Base-by-base conservation (phyloP, 1,140 invertebrate genomes). In the Schlechtendalia chinensis region DNA sequence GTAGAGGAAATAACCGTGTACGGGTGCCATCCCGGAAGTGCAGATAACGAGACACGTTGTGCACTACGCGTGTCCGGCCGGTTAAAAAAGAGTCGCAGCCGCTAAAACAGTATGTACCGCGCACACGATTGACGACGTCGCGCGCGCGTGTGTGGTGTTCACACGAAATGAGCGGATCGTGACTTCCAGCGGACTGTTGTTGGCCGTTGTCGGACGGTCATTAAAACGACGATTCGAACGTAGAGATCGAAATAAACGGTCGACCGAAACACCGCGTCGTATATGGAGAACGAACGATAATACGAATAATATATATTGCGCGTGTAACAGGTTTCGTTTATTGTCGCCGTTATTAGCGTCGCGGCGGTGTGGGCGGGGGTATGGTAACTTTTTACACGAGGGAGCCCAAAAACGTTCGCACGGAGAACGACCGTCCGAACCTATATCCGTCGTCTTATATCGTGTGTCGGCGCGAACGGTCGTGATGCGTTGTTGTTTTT, bases 251-350 rank as follows among this genome's bases (percentile, higher is more conserved):
- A 16, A 10, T 45, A 67, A 67, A 67, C 12, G 14, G 22, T 69
- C 24, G 65, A 24, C 65, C 32, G 39, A 69, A 69, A 69, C 32
- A 67, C 32, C 16, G 63, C 39, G 0, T n/a, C 54, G 54, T 58
- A 58, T 22, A 58, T 22, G 54, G 54, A n/a, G n/a, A n/a, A n/a
- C 54, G 5, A 47, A 17, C 32, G n/a, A 65, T 65, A 65, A 45
- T 39, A 65, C n/a, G n/a, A n/a, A n/a, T n/a, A n/a, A 47, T 45
- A 47, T 6, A 29, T 11, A 8, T 69, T n/a, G 22, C 5, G n/a
- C n/a, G 39, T 47, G 32, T 29, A 72, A 54, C 69, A 72, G 50
- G 69, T 54, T 54, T 72, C 50, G 50, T 72, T 72, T 54, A 29
- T 72, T 29, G 47, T 17, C 69, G 27, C 6, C 16, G 50, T 54